Evolutionary conservation across 2,797 vertebrate genomes (phyloP).

Genomic region (Epinephelus malabaricus): DNA sequence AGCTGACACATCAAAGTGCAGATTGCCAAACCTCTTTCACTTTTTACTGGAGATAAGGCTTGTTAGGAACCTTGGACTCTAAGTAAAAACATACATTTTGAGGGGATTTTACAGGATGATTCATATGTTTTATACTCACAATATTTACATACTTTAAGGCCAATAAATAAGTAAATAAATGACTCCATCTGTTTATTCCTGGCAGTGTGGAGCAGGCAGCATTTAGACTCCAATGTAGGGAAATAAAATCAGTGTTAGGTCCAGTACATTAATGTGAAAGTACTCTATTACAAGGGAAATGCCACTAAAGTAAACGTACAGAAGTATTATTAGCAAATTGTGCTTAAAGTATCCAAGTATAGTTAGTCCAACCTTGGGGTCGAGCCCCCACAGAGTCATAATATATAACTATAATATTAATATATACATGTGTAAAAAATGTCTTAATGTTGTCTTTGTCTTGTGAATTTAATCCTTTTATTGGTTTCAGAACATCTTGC

Average conservation of each 20-base stretch:
- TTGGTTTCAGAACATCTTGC: no score
- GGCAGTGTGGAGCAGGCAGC: neutral
- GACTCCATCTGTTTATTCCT: neutral
- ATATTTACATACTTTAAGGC: conserved; percentile 1
- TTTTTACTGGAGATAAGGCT: neutral
- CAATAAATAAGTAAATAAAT: neutral
- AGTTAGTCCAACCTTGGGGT: no score
- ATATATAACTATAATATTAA: no score
- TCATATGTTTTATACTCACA: neutral
- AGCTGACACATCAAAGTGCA: neutral
- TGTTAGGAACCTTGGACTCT: neutral
- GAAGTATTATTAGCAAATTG: no score
- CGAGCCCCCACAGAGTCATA: no score
- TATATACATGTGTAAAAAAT: no score
- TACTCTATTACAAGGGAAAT: no score
- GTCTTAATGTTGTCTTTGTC: no score
- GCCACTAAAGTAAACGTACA: no score
- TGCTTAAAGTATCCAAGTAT: no score
- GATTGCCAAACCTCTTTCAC: neutral
- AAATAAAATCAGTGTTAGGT: neutral
- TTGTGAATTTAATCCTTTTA: no score
- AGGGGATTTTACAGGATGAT: neutral
- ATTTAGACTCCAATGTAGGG: no score
- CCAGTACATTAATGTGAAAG: neutral
- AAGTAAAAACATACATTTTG: neutral